Conservation (phyloP, 2,113 vertebrate genomes). For the Ciconia maguari region DNA sequence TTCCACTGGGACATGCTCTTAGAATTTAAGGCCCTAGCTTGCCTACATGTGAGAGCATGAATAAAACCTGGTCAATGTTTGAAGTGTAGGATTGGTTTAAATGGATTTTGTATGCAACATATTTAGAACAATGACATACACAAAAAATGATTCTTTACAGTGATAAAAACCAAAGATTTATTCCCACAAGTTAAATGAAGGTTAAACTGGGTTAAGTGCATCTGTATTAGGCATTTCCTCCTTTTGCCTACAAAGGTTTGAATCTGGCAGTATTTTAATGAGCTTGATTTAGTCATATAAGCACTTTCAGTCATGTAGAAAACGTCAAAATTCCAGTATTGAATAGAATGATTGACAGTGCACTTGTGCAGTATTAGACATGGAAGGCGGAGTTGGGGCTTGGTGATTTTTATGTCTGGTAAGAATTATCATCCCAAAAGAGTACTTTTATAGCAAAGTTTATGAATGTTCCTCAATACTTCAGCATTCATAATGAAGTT, state of each 20-base stretch:
- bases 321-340: background rate
- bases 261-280: background rate
- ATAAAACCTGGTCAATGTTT: background rate
- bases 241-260: background rate
- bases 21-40: background rate
- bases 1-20: background rate
- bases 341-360: background rate
- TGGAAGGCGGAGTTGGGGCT: background rate
- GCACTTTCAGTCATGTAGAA: background rate
- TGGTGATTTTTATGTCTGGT: background rate
- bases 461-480: background rate
- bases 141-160: background rate
- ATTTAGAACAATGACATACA: background rate
- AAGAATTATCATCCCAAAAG: background rate
- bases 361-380: background rate
- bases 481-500: background rate
- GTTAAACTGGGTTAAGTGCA: constrained; percentile 28
- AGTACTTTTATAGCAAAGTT: background rate
- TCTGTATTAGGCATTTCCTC: background rate
- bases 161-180: background rate
- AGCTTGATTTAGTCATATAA: background rate
- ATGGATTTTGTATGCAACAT: background rate
- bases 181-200: background rate
- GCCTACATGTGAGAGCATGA: background rate
- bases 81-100: background rate